A percentile compares a stretch with the other conserved stretches of the same genome.
Evolutionary conservation across 2,113 vertebrate species (phyloP).

Genomic region (Ammodytes dubius): DNA sequence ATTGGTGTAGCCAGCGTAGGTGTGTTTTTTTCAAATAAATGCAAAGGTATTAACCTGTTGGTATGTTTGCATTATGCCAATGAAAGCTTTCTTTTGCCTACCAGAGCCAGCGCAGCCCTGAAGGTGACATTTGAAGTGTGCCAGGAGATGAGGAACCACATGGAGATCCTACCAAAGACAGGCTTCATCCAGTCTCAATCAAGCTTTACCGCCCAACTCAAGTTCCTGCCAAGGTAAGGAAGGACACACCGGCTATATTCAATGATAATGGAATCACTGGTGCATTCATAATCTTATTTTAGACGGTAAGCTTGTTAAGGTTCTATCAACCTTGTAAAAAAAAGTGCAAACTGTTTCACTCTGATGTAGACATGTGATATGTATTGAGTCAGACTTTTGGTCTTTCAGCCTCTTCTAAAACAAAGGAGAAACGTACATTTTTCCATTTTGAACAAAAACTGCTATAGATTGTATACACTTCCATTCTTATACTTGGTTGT

Average conservation of each 20-base stretch:
- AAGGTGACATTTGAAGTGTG: conserved; percentile 90
- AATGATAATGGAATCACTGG: conserved; percentile 63
- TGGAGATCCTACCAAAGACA: conserved; percentile 90
- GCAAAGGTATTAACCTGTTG: neutral
- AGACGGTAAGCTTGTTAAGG: conserved; percentile 60
- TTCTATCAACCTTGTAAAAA: conserved; percentile 53
- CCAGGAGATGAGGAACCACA: conserved; percentile 88
- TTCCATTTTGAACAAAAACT: neutral
- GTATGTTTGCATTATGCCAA: conserved; percentile 7
- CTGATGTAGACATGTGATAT: conserved; percentile 26
- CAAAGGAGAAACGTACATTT: neutral
- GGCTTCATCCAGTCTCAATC: conserved; percentile 89
- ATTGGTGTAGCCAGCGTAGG: too few relatives aligned
- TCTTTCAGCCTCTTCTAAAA: neutral
- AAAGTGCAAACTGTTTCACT: conserved; percentile 49
- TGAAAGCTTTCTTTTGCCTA: conserved; percentile 31
- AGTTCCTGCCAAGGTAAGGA: conserved; percentile 92
- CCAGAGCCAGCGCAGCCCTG: conserved; percentile 87
- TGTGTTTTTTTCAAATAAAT: neutral
- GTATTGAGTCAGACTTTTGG: neutral
- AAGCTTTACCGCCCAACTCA: conserved; percentile 87
- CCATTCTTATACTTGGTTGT: neutral
- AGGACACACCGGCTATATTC: conserved; percentile 50
- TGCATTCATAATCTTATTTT: conserved; percentile 62
- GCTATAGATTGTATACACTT: neutral